Base-by-base conservation (phyloP, 2,113 vertebrate species). In the Lonchura striata region DNA sequence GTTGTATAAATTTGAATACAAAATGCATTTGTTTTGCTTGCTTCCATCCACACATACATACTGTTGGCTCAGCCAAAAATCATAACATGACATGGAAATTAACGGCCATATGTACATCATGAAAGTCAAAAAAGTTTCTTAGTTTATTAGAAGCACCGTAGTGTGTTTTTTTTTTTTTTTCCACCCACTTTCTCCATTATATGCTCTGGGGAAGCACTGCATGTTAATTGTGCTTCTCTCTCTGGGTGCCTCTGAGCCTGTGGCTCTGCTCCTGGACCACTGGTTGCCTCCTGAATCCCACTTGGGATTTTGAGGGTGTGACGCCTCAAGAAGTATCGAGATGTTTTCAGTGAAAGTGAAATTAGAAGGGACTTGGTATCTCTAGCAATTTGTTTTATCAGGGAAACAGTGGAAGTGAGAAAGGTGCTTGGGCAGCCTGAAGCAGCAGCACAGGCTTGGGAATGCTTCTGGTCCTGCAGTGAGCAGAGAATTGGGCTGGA, bases 1-100 rank as follows among this genome's bases (percentile, higher is more conserved):
- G 98, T 98, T 98, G 98, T 98, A 98, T 98, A 98, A 98, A 98
- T 98, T 98, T 98, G 98, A 98, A 98, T 98, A 98, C 96, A 98
- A 98, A 98, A 98, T 98, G 97, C 97, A 98, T 98, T 98, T 98
- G 98, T 98, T 98, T 98, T 98, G 97, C 97, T 98, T 98, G 97
- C 97, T 97, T 96, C 96, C 98, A 97, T 97, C 88, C 97, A 97
- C 91, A 90, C 98, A 97, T 96, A 94, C 97, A 98, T 97, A 98
- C 96, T 98, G 97, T 98, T 97, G 97, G 97, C 98, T 98, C 98
- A 97, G 98, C 98, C 98, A 98, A 98, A 98, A 98, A 97, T 96
- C 96, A 97, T 98, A 98, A 97, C 95, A 94, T 98, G 97, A 98
- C 98, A 98, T 94, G 96, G 98, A 97, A 98, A 98, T 98, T 98